Base-by-base conservation (phyloP, 2,113 vertebrate genomes). In the Gadus macrocephalus region DNA sequence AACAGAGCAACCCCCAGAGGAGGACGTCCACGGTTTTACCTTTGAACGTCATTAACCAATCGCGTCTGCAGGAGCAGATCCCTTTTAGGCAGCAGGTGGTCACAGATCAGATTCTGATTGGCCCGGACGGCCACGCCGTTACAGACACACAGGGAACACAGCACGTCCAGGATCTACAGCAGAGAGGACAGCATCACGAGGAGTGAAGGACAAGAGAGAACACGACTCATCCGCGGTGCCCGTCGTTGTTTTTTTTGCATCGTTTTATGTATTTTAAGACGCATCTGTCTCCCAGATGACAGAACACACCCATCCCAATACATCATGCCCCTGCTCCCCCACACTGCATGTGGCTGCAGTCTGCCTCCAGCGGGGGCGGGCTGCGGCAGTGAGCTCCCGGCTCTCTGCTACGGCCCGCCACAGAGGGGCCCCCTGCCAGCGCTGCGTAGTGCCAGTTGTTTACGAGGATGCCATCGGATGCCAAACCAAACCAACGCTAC, bases 41-140 rank as follows among this genome's bases (percentile, higher is more conserved):
- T 98, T 79, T 96, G 96, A 78, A 98, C 97, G 78, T 97, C 93
- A 72, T 98, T 98, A 82, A 98, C 93, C 80, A 98, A 85, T 73
- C 94, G 93, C 20, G 96, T 97, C 88, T 98, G 97, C 63, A 98
- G 90, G 22, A 98, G 93, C 76, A 98, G 89, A 79, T 98, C 96
- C 88, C 96, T 94, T 81, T 89, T 93, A 73, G 97, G 96, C 68
- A 98, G 93, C 69, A 98, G 89, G 88, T 97, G 94, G 84, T 98
- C 97, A 90, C 95, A 95, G 80, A 98, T 98, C 69, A 97, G 90
- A 76, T 98, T 98, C 78, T 98, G 97, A 89, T 98, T 98, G 91
- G 95, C 84, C 89, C 97, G 94, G 68, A 98, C 95, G n/a, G 97
- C 97, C 42, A 98, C 94, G 22, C 95, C 96, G 53, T 98, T 96